phyloP scores from a whole-genome alignment of 2,113 vertebrate genomes.

The Sula dactylatra region DNA sequence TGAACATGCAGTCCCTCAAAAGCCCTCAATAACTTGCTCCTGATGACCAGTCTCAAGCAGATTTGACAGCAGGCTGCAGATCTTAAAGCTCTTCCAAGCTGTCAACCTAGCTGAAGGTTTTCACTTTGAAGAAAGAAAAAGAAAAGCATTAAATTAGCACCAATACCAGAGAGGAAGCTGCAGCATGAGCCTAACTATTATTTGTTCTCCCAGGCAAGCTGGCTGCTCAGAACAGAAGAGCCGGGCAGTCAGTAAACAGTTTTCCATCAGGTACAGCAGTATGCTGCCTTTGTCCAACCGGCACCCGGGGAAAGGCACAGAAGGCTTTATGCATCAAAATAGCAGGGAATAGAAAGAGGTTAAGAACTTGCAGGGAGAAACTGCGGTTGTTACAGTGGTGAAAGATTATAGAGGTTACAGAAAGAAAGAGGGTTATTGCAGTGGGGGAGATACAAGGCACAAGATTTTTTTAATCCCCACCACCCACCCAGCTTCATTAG shows the following conservation, averaged over 20 bases:
- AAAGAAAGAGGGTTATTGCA: neutral
- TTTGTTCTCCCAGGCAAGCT: neutral
- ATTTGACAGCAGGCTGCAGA: neutral
- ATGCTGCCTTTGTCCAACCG: neutral
- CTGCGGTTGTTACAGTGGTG: neutral
- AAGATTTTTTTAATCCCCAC: neutral
- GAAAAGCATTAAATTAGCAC: neutral
- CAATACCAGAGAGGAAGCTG: neutral
- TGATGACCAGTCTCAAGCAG: neutral
- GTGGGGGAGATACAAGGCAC: neutral
- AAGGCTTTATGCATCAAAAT: neutral
- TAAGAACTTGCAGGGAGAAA: neutral
- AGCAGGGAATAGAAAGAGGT: neutral
- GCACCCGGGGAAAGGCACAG: neutral
- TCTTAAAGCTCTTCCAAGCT: neutral
- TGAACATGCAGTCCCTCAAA: neutral
- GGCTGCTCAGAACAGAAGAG: neutral
- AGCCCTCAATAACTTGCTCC: neutral
- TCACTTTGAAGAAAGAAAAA: neutral
- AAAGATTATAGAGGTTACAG: neutral
- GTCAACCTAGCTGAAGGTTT: neutral
- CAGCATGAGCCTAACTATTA: neutral
- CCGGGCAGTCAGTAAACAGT: neutral
- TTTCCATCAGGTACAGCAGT: neutral
- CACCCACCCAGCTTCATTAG: neutral